Percentiles rank a stretch among this genome's conserved stretches.
Evolutionary conservation across 1,140 invertebrate genomes (phyloP).

Genomic region (Brachystomella parvula): DNA sequence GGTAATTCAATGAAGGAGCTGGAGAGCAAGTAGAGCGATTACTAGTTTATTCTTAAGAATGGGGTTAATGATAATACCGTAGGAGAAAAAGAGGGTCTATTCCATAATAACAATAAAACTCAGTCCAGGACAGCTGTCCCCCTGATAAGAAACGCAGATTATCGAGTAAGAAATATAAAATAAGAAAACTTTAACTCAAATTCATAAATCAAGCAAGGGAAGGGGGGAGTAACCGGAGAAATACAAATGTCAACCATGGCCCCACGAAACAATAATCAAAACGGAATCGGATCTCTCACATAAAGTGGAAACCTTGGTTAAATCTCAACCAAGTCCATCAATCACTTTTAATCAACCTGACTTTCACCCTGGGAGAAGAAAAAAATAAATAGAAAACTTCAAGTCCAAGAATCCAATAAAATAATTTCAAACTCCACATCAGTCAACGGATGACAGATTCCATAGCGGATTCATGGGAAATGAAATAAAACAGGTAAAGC

Average conservation of each 20-base stretch:
- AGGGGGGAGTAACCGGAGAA: no score
- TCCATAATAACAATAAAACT: conserved; percentile 34
- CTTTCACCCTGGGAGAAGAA: background rate
- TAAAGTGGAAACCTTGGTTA: background rate
- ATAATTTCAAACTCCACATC: background rate
- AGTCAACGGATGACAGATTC: background rate
- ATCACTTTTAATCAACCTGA: conserved; percentile 28
- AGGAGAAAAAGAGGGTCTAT: background rate
- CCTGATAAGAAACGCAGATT: conserved; percentile 32
- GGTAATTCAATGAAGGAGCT: no score
- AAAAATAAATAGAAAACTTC: conserved; percentile 14
- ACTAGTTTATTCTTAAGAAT: no score
- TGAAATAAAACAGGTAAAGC: no score
- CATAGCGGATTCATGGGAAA: no score
- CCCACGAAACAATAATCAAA: background rate
- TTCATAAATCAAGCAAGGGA: conserved; percentile 33
- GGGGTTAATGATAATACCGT: no score
- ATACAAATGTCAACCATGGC: background rate
- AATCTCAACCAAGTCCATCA: conserved; percentile 17
- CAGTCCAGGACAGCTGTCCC: conserved; percentile 31
- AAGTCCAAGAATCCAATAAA: background rate
- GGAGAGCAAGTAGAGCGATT: no score
- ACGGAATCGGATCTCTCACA: background rate
- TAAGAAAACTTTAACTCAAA: conserved; percentile 26
- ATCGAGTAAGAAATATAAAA: conserved; percentile 29